phyloP scores from a whole-genome alignment of 2,113 vertebrate species.

The Orthonyx spaldingii region DNA sequence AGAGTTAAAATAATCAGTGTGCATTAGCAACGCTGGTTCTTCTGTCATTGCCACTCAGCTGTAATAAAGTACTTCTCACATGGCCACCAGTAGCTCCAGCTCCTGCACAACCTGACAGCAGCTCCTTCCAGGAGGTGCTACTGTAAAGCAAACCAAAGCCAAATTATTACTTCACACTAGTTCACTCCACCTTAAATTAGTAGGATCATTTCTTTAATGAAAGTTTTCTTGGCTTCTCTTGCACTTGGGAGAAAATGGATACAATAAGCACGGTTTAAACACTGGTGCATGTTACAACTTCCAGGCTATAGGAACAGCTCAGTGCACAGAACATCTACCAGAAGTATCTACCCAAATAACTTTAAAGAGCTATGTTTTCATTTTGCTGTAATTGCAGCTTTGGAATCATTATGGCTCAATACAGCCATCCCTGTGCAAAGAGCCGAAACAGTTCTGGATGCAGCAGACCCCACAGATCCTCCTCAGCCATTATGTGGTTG shows the following conservation, averaged over 20 bases:
- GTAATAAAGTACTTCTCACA: not conserved
- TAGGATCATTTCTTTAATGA: not conserved
- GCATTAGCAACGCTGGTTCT: not conserved
- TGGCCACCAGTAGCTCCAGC: not conserved
- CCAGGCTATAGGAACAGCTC: not conserved
- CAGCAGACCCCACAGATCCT: not conserved
- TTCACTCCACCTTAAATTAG: conserved; percentile 10
- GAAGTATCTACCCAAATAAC: not conserved
- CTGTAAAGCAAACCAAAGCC: not conserved
- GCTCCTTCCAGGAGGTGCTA: not conserved
- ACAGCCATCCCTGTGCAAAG: not conserved
- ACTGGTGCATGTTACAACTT: not conserved
- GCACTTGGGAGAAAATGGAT: not conserved
- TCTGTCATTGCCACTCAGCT: not conserved
- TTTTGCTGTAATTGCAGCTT: not conserved
- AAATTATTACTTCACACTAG: conserved; percentile 23
- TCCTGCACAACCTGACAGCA: not conserved
- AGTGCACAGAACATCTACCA: not conserved
- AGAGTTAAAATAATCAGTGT: not conserved
- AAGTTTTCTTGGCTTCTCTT: not conserved
- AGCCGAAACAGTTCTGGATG: not conserved
- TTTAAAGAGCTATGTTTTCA: not conserved
- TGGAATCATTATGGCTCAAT: not conserved
- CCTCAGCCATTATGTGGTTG: not conserved
- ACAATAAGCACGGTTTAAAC: not conserved